Conservation (phyloP, 2,113 vertebrate genomes). For the Etheostoma spectabile region DNA sequence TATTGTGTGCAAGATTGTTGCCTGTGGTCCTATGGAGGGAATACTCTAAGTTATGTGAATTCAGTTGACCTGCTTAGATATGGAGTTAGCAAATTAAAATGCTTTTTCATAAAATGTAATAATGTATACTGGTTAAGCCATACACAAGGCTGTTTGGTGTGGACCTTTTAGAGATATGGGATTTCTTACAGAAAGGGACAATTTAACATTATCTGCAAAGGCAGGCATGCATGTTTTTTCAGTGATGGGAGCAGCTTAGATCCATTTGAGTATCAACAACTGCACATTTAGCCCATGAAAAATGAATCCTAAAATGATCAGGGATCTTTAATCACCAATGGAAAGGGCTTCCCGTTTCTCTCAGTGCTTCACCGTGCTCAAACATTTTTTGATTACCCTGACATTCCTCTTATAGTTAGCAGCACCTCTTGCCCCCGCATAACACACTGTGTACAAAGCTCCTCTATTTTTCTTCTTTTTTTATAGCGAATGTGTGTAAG, state of each 20-base stretch:
- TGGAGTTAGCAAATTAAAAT: not conserved
- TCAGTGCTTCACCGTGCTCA: constrained; percentile 15
- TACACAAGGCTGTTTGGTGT: not conserved
- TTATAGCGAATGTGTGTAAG: constrained; percentile 21
- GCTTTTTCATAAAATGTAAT: not conserved
- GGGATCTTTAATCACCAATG: constrained; percentile 22
- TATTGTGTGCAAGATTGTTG: constrained; percentile 1
- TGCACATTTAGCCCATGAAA: not conserved
- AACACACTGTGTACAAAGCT: constrained; percentile 6
- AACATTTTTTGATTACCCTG: constrained; percentile 10
- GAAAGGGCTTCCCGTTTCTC: not conserved
- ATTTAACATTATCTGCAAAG: not conserved
- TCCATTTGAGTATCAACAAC: constrained; percentile 3
- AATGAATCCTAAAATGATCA: constrained; percentile 11
- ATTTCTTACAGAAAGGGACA: not conserved
- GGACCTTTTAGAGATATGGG: not conserved
- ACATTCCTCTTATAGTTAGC: constrained; percentile 27
- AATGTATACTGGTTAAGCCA: not conserved
- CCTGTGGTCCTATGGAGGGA: not conserved
- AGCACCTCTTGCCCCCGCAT: constrained; percentile 3
- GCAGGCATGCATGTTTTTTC: not conserved
- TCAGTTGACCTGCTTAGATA: not conserved
- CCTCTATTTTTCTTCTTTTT: constrained; percentile 34
- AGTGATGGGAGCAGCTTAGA: constrained; percentile 18
- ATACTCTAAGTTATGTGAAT: not conserved